phyloP scores from a whole-genome alignment of 2,113 vertebrate species.

The Patagioenas fasciata region DNA sequence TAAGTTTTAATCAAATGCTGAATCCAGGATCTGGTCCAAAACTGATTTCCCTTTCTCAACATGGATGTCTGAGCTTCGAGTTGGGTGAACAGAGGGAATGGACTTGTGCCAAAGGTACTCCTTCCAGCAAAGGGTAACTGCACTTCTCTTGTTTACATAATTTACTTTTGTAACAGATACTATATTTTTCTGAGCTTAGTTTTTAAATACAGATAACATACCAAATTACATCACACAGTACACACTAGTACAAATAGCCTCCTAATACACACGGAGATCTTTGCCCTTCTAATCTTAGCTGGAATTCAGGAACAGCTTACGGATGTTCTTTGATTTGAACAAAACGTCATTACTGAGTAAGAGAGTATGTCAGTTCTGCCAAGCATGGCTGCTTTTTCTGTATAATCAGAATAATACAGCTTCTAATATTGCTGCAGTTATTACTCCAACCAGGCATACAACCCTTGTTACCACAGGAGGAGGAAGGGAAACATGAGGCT shows the following conservation, averaged over 20 bases:
- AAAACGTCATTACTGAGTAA: background rate
- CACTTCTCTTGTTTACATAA: background rate
- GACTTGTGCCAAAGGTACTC: background rate
- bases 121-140: background rate
- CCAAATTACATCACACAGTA: background rate
- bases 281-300: slow-evolving; percentile 53
- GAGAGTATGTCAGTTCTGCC: background rate
- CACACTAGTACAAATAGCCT: background rate
- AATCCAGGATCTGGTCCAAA: background rate
- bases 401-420: background rate
- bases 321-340: background rate
- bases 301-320: slow-evolving; percentile 45
- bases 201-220: background rate
- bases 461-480: background rate
- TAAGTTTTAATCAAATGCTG: background rate
- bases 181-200: background rate
- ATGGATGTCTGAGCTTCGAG: background rate
- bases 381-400: background rate
- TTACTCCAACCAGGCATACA: background rate
- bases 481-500: background rate
- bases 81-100: background rate
- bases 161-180: background rate
- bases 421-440: background rate
- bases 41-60: background rate
- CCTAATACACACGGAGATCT: background rate